Conservation (phyloP, 1,140 invertebrate genomes). For the Temnothorax nylanderi region DNA sequence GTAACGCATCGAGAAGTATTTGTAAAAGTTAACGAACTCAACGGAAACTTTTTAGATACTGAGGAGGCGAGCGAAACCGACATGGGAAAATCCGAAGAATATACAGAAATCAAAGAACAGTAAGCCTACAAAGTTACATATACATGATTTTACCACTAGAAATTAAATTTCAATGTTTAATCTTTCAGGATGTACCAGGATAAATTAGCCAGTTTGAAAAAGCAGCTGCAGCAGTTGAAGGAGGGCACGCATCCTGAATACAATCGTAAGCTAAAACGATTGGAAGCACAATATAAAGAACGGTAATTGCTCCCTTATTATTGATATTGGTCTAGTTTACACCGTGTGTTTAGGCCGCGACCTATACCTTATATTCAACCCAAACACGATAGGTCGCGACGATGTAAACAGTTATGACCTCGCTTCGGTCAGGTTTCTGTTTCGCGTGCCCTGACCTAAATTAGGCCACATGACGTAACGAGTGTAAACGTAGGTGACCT, state of each 20-base stretch:
- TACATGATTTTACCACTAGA: background rate
- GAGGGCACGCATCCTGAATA: slow-evolving; percentile 96
- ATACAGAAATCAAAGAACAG: slow-evolving; percentile 96
- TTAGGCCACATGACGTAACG: too few species aligned
- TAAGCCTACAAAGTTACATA: slow-evolving; percentile 84
- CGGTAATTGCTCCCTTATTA: slow-evolving; percentile 78
- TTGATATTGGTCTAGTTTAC: background rate
- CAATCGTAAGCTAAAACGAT: slow-evolving; percentile 91
- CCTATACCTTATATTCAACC: too few species aligned
- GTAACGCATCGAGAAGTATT: background rate
- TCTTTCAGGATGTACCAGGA: slow-evolving; percentile 95
- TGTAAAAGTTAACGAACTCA: slow-evolving; percentile 13
- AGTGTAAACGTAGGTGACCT: too few species aligned
- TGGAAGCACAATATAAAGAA: slow-evolving; percentile 94
- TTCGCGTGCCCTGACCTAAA: too few species aligned
- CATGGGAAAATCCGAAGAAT: slow-evolving; percentile 92
- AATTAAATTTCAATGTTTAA: slow-evolving; percentile 15
- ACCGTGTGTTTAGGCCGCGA: too few species aligned
- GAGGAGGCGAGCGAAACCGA: slow-evolving; percentile 97
- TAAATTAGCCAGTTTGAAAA: slow-evolving; percentile 95
- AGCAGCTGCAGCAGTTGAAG: slow-evolving; percentile 95
- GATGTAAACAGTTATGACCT: too few species aligned
- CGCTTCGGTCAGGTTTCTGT: too few species aligned
- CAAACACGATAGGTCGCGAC: too few species aligned
- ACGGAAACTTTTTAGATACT: slow-evolving; percentile 89